Evolutionary conservation across 92 coral and sea anemone species (phyloP), one percentile per base, ranked within the genome.

Genomic region (Desmophyllum pertusum): DNA sequence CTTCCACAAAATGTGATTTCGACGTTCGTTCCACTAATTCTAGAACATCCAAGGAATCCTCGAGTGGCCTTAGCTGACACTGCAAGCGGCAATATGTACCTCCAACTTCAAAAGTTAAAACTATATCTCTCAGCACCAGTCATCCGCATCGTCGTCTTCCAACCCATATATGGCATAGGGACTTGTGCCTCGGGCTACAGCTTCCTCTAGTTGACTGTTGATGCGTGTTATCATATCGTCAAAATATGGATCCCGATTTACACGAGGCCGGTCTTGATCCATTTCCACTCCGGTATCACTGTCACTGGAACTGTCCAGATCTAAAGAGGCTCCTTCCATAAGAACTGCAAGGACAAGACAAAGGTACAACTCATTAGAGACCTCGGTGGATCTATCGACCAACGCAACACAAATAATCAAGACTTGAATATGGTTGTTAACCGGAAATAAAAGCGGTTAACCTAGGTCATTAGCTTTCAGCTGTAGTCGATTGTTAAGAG

Each of bases 81-180:
- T 33, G 73, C 48, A 18, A 31, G 62, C 52, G 37, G 36, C 35
- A 25, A 52, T 37, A n/a, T 17, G 73, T 61, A 29, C n/a, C 9
- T 30, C n/a, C 41, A 21, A 9, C 23, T n/a, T 63, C 37, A 45
- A 8, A 64, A 7, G 43, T 31, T 30, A 37, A 69, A 27, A 15
- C 38, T 13, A 8, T 50, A 39, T 25, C 37, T 59, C 41, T 85
- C 77, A 97, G 89, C 99, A 97, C 99, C 99, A 97, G 72, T 97
- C 99, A 66, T 92, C 95, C 41, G 92, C 99, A 70, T 97, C 99
- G 59, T 97, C 95, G 39, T 93, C 98, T 50, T 90, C 96, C 88
- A 97, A 52, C 9, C 98, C 99, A 83, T 94, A 97, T 74, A 93
- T 88, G 80, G 94, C 94, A 81, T 94, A 94, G 31, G 98, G 98